Conservation (phyloP, 2,113 vertebrate species). For the Channa argus region DNA sequence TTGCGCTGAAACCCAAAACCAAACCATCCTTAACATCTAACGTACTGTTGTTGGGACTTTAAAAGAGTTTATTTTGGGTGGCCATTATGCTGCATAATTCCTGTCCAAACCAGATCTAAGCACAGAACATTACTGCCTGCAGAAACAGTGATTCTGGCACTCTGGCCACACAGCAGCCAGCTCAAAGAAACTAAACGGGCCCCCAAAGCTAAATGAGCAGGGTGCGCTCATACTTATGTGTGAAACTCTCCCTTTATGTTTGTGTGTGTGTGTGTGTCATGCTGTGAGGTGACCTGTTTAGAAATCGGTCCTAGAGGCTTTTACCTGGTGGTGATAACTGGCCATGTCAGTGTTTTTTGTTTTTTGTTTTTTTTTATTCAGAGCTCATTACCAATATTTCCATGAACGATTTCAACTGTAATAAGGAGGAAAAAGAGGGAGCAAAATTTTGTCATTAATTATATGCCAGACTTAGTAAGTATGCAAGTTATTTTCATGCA, state of each 20-base stretch:
- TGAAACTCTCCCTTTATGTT: constrained; percentile 12
- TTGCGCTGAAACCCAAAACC: constrained; percentile 13
- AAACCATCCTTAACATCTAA: constrained; percentile 27
- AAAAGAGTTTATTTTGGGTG: constrained; percentile 59
- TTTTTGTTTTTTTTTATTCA: constrained; percentile 36
- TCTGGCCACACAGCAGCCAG: constrained; percentile 41
- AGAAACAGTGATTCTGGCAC: constrained; percentile 42
- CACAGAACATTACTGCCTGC: constrained; percentile 39
- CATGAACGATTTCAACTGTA: constrained; percentile 35
- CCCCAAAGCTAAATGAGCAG: constrained; percentile 28
- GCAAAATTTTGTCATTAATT: constrained; percentile 55
- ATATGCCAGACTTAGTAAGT: constrained; percentile 45
- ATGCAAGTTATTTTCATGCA: constrained; percentile 53
- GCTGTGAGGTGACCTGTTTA: constrained; percentile 40
- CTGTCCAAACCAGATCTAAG: constrained; percentile 59
- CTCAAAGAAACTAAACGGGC: constrained; percentile 31
- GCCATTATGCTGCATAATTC: constrained; percentile 64
- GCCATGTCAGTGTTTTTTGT: constrained; percentile 35
- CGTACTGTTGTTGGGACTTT: constrained; percentile 35
- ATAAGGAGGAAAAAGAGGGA: constrained; percentile 12
- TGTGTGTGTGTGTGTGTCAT: constrained; percentile 20
- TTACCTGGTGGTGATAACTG: constrained; percentile 59
- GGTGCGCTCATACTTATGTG: constrained; percentile 17
- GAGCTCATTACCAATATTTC: constrained; percentile 64
- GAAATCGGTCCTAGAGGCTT: constrained; percentile 75